Percentiles rank a stretch among this genome's conserved stretches.
Conservation (phyloP, 1,140 invertebrate genomes). For the Araneus ventricosus region DNA sequence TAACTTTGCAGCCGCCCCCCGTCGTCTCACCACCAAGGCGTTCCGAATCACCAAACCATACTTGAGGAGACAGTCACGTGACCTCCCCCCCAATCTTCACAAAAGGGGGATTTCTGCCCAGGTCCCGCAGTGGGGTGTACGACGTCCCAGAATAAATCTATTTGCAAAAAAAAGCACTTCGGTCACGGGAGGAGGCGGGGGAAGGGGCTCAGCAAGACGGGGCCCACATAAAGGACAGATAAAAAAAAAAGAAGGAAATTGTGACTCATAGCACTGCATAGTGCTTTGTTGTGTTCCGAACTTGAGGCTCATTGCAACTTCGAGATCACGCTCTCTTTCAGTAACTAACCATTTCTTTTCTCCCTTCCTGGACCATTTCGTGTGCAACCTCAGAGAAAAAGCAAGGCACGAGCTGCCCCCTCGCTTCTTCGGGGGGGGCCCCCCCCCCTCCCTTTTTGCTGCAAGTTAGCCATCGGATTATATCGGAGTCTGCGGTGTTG, state of each 20-base stretch:
- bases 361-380: background rate
- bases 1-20: background rate
- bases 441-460: background rate
- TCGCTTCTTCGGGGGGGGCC: background rate
- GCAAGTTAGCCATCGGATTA: background rate
- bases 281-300: constrained; percentile 22
- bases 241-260: background rate
- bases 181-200: background rate
- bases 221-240: constrained; percentile 32
- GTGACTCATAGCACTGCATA: constrained; percentile 49
- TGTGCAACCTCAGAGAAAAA: background rate
- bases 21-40: background rate
- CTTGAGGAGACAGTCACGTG: constrained; percentile 57
- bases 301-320: constrained; percentile 62
- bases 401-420: constrained; percentile 21
- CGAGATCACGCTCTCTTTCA: background rate
- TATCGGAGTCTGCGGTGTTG: background rate
- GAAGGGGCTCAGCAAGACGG: background rate
- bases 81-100: background rate
- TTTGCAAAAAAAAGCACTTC: background rate
- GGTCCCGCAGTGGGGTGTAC: background rate
- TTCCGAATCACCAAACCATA: background rate
- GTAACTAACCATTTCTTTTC: background rate
- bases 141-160: background rate
- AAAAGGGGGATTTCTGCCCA: constrained; percentile 5